These are phyloP conservation scores for Cinara cedri DNA, from an alignment of 2,888 invertebrate genomes.

Conservation along the genomic window DNA sequence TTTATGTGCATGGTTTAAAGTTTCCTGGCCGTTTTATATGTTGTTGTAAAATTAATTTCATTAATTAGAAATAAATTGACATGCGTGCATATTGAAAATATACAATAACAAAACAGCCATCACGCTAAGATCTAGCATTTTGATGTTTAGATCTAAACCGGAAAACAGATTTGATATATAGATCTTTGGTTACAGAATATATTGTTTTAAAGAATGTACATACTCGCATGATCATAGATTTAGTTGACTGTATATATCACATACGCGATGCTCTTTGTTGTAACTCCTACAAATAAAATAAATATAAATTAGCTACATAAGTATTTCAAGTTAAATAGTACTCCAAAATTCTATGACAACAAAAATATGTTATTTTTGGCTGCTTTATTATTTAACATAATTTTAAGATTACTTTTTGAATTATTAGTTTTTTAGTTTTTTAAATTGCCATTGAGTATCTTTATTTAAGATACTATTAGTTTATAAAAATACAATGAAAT, in stretches of 20 bases:
- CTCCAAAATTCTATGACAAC: slow-evolving; percentile 1
- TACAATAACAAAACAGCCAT: slow-evolving; percentile 2
- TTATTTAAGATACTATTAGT: too few species aligned
- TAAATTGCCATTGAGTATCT: too few species aligned
- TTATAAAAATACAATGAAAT: too few species aligned
- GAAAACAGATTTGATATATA: slow-evolving; percentile 37
- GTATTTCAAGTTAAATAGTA: background rate
- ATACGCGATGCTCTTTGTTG: slow-evolving; percentile 94
- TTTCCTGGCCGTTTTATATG: background rate
- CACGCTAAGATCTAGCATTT: slow-evolving; percentile 35
- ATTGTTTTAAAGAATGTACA: slow-evolving; percentile 53
- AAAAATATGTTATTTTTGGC: background rate
- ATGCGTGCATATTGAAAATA: background rate
- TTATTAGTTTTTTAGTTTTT: background rate
- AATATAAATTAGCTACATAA: slow-evolving; percentile 24
- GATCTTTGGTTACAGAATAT: slow-evolving; percentile 54
- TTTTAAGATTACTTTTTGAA: too few species aligned
- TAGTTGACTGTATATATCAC: slow-evolving; percentile 67
- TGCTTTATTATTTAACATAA: too few species aligned
- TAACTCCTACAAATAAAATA: slow-evolving; percentile 68
- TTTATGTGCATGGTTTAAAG: background rate
- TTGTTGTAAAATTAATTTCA: slow-evolving; percentile 11
- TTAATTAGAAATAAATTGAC: slow-evolving; percentile 28
- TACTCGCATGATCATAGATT: slow-evolving; percentile 41
- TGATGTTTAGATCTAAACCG: slow-evolving; percentile 26